Conservation (phyloP, 2,888 invertebrate species). For the Silvanus unidentatus region DNA sequence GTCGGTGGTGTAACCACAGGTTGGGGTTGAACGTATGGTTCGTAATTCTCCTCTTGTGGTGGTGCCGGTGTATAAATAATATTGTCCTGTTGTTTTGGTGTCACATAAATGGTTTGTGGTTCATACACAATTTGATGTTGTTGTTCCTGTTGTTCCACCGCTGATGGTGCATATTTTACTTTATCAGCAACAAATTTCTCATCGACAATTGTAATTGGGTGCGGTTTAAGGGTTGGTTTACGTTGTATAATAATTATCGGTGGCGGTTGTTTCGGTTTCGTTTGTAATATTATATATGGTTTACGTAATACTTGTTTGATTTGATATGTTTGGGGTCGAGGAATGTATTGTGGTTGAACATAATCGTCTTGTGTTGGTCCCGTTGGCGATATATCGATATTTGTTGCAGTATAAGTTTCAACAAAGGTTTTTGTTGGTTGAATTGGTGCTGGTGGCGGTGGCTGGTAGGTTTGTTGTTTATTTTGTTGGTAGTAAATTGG, state of each 20-base stretch:
- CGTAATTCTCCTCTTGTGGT: constrained; percentile 6
- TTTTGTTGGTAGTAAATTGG: constrained; percentile 10
- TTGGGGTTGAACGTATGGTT: constrained; percentile 3
- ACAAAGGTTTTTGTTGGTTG: constrained; percentile 34
- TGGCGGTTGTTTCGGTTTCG: constrained; percentile 7
- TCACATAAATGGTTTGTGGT: constrained; percentile 6
- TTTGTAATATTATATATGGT: constrained; percentile 16
- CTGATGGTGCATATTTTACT: constrained; percentile 14
- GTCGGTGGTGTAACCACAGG: constrained; percentile 8
- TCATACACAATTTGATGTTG: not conserved
- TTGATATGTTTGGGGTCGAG: constrained; percentile 11
- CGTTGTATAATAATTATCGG: constrained; percentile 13
- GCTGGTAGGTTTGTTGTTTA: constrained; percentile 4
- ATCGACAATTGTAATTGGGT: constrained; percentile 14
- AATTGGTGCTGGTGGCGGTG: constrained; percentile 21
- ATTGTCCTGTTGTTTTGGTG: constrained; percentile 8
- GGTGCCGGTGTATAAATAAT: constrained; percentile 1
- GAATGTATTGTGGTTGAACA: constrained; percentile 2
- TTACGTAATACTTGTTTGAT: constrained; percentile 15
- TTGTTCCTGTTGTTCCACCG: constrained; percentile 4
- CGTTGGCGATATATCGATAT: constrained; percentile 42
- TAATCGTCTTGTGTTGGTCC: constrained; percentile 8
- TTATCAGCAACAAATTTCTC: constrained; percentile 18
- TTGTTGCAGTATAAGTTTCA: constrained; percentile 40
- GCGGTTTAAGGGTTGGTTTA: constrained; percentile 18